These are phyloP conservation scores for Hucho hucho DNA, from an alignment of 2,113 vertebrate genomes.

Conservation along the genomic window DNA sequence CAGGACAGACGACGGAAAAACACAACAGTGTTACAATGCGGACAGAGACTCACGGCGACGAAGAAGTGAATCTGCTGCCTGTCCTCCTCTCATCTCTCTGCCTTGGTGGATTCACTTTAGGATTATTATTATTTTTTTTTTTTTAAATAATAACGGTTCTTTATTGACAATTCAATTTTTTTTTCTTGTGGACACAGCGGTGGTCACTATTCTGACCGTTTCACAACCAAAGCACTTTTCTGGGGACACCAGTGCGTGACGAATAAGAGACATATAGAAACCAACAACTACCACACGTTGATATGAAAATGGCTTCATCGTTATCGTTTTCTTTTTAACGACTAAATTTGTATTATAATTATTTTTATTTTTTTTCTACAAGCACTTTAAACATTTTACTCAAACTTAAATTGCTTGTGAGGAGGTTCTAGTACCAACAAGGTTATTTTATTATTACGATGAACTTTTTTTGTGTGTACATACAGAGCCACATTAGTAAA, in stretches of 20 bases:
- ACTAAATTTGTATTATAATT: slow-evolving; percentile 34
- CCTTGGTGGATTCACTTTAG: slow-evolving; percentile 36
- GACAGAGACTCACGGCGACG: too few species aligned
- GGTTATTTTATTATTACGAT: slow-evolving; percentile 59
- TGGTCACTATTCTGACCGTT: slow-evolving; percentile 53
- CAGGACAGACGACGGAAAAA: slow-evolving; percentile 26
- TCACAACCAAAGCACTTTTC: slow-evolving; percentile 85
- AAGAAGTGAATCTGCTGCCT: slow-evolving; percentile 48
- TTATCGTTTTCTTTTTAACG: slow-evolving; percentile 26
- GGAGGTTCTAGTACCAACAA: slow-evolving; percentile 49
- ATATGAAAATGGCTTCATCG: slow-evolving; percentile 26
- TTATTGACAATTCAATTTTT: slow-evolving; percentile 30
- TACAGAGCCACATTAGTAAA: slow-evolving; percentile 47
- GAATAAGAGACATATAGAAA: slow-evolving; percentile 48
- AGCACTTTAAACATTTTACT: slow-evolving; percentile 75
- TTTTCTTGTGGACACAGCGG: slow-evolving; percentile 19
- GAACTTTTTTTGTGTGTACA: slow-evolving; percentile 52
- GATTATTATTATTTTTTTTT: slow-evolving; percentile 1
- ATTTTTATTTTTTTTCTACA: slow-evolving; percentile 47
- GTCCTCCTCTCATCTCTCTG: slow-evolving; percentile 18
- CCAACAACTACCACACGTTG: slow-evolving; percentile 54
- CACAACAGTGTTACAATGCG: slow-evolving; percentile 38
- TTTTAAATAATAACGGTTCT: slow-evolving; percentile 9
- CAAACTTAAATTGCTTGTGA: slow-evolving; percentile 68
- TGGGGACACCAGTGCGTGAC: slow-evolving; percentile 63